phyloP scores from a whole-genome alignment of 2,797 vertebrate genomes.

The Gadopsis bispinosus region DNA sequence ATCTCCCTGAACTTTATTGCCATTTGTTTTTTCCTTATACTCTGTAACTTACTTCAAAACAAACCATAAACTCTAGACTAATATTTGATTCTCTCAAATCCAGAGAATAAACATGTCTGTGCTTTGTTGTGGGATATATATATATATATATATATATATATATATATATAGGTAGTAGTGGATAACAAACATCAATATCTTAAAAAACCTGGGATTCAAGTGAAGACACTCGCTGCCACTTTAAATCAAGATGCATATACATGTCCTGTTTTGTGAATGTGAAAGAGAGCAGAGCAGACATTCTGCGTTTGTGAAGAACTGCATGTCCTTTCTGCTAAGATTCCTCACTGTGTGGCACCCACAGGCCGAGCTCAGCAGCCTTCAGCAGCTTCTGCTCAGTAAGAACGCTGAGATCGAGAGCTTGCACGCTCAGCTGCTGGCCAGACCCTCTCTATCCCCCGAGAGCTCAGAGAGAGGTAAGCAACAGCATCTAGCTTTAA shows the following conservation, averaged over 20 bases:
- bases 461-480: slow-evolving; percentile 92
- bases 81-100: slow-evolving; percentile 16
- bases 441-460: slow-evolving; percentile 82
- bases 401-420: slow-evolving; percentile 95
- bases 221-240: not conserved
- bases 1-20: slow-evolving; percentile 40
- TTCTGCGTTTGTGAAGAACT: not conserved
- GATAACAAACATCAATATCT: not conserved
- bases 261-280: slow-evolving; percentile 16
- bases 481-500: slow-evolving; percentile 23
- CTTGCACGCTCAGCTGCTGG: slow-evolving; percentile 90
- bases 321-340: slow-evolving; percentile 17
- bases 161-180: not conserved
- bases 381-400: slow-evolving; percentile 91
- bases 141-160: not conserved
- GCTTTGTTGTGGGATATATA: slow-evolving; percentile 40
- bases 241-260: slow-evolving; percentile 19
- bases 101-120: not conserved
- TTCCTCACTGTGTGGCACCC: slow-evolving; percentile 46
- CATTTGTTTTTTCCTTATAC: slow-evolving; percentile 47
- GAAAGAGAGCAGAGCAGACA: slow-evolving; percentile 3
- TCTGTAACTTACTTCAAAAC: slow-evolving; percentile 41
- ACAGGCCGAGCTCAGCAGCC: slow-evolving; percentile 94
- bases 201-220: not conserved
- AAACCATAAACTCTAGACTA: slow-evolving; percentile 37